Conservation (phyloP, 2,888 invertebrate species). For the Drosophila bunnanda region DNA sequence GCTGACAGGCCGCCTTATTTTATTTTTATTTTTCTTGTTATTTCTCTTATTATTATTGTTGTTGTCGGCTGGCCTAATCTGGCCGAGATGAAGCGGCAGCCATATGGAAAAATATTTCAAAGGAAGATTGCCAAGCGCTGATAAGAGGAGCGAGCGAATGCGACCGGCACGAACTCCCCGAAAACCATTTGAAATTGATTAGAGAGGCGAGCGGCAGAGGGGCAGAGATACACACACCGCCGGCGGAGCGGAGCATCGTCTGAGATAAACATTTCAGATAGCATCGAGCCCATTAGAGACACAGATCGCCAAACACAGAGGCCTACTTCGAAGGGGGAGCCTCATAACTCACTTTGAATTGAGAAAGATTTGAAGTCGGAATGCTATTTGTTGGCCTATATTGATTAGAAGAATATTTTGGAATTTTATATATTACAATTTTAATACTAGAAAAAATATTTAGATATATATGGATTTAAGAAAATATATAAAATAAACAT, state of each 20-base stretch:
- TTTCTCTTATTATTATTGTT: conserved; percentile 13
- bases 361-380: neutral
- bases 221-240: conserved; percentile 8
- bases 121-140: conserved; percentile 74
- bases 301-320: conserved; percentile 21
- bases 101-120: conserved; percentile 79
- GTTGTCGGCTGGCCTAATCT: conserved; percentile 47
- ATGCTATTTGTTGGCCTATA: neutral
- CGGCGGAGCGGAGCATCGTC: conserved; percentile 45
- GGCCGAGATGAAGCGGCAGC: conserved; percentile 63
- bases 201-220: conserved; percentile 45
- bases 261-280: conserved; percentile 55
- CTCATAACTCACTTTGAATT: conserved; percentile 1
- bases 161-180: conserved; percentile 56
- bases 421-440: neutral
- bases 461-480: too few relatives aligned
- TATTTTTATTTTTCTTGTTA: conserved; percentile 3
- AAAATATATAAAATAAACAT: too few relatives aligned
- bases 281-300: conserved; percentile 38
- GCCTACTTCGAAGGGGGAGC: conserved; percentile 21
- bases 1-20: conserved; percentile 53
- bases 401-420: neutral
- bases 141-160: conserved; percentile 61
- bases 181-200: conserved; percentile 77
- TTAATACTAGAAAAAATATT: neutral